Conservation (phyloP, 1,140 invertebrate species). For the Zaprionus lachaisei region DNA sequence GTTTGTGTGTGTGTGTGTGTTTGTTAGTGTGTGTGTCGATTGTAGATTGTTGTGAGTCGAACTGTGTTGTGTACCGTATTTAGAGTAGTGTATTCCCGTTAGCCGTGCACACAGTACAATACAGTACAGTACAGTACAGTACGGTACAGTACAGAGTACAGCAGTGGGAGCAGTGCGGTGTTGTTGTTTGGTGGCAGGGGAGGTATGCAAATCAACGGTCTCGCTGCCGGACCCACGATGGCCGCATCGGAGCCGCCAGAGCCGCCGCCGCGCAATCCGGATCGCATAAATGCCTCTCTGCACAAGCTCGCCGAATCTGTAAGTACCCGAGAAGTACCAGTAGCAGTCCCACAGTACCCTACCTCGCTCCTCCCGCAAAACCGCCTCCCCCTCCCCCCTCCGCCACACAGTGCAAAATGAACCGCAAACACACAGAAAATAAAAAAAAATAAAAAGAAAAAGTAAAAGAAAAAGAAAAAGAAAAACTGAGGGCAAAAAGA, state of each 20-base stretch:
- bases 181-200: constrained; percentile 48
- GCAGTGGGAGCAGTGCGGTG: constrained; percentile 23
- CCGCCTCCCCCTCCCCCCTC: background rate
- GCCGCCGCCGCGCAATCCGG: constrained; percentile 84
- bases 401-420: constrained; percentile 3
- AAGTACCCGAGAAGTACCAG: constrained; percentile 69
- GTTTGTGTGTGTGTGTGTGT: background rate
- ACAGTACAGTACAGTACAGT: background rate
- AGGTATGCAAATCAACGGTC: constrained; percentile 84
- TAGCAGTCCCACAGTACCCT: background rate
- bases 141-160: constrained; percentile 1
- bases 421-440: constrained; percentile 5
- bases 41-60: constrained; percentile 1
- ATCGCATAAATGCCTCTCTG: constrained; percentile 84
- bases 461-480: constrained; percentile 19
- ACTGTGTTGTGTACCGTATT: constrained; percentile 14
- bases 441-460: background rate
- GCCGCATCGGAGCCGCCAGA: constrained; percentile 84
- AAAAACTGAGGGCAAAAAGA: constrained; percentile 14
- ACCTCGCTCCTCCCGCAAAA: background rate
- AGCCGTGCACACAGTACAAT: background rate
- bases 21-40: background rate
- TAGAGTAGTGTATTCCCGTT: constrained; percentile 11
- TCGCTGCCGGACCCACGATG: constrained; percentile 81
- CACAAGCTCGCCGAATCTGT: constrained; percentile 84